Conservation (phyloP, 2,888 invertebrate species). For the Cremastobaeus sp. region DNA sequence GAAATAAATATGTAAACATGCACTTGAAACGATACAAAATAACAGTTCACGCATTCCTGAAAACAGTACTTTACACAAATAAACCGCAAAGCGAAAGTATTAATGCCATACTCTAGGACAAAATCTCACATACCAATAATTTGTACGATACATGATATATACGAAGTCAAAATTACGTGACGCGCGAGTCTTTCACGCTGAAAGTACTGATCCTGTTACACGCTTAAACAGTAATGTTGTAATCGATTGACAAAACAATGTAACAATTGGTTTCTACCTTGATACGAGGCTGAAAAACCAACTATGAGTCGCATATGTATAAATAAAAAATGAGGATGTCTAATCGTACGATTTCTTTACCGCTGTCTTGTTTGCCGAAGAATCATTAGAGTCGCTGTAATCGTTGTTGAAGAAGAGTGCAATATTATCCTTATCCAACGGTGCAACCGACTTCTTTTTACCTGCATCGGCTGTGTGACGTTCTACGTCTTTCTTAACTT, state of each 20-base stretch:
- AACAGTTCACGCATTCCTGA: constrained; percentile 22
- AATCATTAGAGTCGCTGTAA: constrained; percentile 64
- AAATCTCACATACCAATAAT: constrained; percentile 12
- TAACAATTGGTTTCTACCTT: constrained; percentile 32
- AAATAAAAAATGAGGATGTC: constrained; percentile 10
- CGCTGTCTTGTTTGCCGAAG: constrained; percentile 16
- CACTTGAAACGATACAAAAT: constrained; percentile 20
- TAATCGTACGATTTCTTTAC: constrained; percentile 27
- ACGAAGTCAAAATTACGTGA: constrained; percentile 40
- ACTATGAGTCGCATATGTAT: neutral
- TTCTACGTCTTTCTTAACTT: constrained; percentile 51
- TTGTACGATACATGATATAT: constrained; percentile 36
- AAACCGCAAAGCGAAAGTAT: constrained; percentile 36
- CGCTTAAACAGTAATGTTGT: constrained; percentile 40
- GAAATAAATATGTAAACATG: constrained; percentile 56
- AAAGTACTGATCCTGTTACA: constrained; percentile 44
- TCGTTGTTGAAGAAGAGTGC: constrained; percentile 72
- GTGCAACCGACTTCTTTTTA: constrained; percentile 38
- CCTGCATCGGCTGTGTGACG: constrained; percentile 28
- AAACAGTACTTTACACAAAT: constrained; percentile 14
- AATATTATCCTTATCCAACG: constrained; percentile 64
- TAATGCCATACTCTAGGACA: constrained; percentile 36
- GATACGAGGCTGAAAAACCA: constrained; percentile 46
- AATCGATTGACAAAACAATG: constrained; percentile 20
- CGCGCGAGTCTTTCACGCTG: constrained; percentile 42